Conservation (phyloP, 2,888 invertebrate genomes). For the Cephus spinipes region DNA sequence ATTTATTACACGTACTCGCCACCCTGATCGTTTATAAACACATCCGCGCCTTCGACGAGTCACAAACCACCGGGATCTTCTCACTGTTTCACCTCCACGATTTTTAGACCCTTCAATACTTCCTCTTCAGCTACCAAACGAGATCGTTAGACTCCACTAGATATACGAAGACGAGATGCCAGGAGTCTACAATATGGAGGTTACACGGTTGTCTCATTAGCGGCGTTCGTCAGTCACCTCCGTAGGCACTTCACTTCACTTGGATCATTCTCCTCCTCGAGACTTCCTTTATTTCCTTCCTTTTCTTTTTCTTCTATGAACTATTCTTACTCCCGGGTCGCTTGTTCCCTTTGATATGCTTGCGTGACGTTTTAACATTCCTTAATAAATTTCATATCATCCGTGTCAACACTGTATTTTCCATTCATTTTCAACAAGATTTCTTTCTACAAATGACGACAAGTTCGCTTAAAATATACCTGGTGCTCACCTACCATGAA, state of each 20-base stretch:
- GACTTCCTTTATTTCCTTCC: conserved; percentile 23
- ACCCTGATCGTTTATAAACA: not conserved
- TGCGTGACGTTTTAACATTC: not conserved
- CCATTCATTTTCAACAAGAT: not conserved
- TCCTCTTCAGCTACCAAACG: not conserved
- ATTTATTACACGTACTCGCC: not conserved
- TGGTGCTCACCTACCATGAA: not conserved
- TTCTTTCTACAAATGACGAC: not conserved
- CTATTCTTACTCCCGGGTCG: conserved; percentile 43
- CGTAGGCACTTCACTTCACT: conserved; percentile 21
- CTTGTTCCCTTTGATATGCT: conserved; percentile 38
- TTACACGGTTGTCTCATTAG: conserved; percentile 46
- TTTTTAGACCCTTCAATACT: not conserved
- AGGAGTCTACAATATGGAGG: not conserved
- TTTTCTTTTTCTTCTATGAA: conserved; percentile 44
- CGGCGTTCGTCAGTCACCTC: conserved; percentile 54
- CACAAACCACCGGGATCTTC: not conserved
- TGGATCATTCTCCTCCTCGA: conserved; percentile 11
- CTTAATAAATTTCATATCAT: not conserved
- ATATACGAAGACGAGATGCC: not conserved
- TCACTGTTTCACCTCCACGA: not conserved
- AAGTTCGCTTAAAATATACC: not conserved
- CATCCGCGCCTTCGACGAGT: not conserved
- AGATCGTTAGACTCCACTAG: not conserved
- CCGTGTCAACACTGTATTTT: not conserved